A percentile compares a stretch with the other conserved stretches of the same genome.
phyloP scores from a whole-genome alignment of 2,797 vertebrate genomes.

The Harpagifer antarcticus region DNA sequence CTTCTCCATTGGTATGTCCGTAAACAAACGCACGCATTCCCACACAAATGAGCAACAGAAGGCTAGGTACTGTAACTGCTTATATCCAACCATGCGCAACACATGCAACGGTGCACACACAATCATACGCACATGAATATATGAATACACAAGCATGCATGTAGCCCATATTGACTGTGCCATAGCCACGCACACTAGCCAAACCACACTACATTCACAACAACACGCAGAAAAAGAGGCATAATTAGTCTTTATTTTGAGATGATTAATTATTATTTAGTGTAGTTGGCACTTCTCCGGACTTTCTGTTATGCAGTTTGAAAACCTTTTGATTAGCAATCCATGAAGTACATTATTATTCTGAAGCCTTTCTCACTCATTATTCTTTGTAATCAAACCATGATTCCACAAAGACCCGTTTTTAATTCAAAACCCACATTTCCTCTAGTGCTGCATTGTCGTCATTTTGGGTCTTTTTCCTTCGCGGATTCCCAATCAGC shows the following conservation, averaged over 20 bases:
- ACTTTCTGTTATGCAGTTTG: constrained; percentile 51
- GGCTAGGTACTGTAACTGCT: background rate
- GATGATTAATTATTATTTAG: constrained; percentile 62
- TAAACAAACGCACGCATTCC: constrained; percentile 53
- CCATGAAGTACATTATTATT: constrained; percentile 61
- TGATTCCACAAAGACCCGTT: constrained; percentile 54
- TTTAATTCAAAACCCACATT: constrained; percentile 69
- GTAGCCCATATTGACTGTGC: constrained; percentile 8
- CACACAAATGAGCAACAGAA: constrained; percentile 31
- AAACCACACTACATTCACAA: constrained; percentile 24
- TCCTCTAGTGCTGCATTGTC: constrained; percentile 41
- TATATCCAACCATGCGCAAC: background rate
- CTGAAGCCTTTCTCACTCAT: constrained; percentile 64
- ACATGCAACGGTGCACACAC: background rate
- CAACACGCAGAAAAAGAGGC: constrained; percentile 9
- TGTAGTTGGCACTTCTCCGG: constrained; percentile 42
- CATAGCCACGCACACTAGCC: constrained; percentile 18
- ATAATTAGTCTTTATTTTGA: constrained; percentile 51
- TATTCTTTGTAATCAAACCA: constrained; percentile 70
- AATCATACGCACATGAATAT: constrained; percentile 21
- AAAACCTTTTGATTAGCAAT: constrained; percentile 66
- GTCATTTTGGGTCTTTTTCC: constrained; percentile 39
- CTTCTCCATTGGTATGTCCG: constrained; percentile 44
- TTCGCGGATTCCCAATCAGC: constrained; percentile 36
- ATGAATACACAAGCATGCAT: constrained; percentile 27